phyloP scores from a whole-genome alignment of 2,113 vertebrate species.

The Eptesicus fuscus region DNA sequence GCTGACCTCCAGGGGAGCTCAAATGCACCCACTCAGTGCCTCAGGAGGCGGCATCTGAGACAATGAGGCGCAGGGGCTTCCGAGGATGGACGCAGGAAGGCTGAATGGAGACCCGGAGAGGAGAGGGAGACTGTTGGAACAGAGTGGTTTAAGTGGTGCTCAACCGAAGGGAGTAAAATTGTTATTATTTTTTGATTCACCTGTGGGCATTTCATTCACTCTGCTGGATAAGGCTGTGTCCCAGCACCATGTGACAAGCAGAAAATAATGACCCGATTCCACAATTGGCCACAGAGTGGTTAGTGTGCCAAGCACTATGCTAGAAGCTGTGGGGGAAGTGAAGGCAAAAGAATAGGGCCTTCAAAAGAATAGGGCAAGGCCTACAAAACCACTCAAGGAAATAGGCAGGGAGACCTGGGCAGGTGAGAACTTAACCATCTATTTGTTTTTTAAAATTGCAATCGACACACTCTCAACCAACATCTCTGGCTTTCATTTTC shows the following conservation, averaged over 20 bases:
- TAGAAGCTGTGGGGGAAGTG: background rate
- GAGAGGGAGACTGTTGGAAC: background rate
- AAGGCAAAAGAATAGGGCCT: background rate
- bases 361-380: background rate
- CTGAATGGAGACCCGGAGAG: background rate
- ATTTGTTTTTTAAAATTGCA: background rate
- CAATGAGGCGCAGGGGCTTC: background rate
- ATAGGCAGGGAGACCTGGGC: background rate
- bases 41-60: background rate
- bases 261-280: conserved; percentile 1
- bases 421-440: background rate
- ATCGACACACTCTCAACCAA: background rate
- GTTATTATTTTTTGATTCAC: conserved; percentile 34
- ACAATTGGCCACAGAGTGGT: background rate
- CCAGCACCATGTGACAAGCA: background rate
- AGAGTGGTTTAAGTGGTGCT: background rate
- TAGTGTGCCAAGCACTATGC: background rate
- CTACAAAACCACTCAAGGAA: background rate
- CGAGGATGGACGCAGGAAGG: background rate
- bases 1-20: conserved; percentile 44
- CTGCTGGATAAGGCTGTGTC: background rate
- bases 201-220: conserved; percentile 8
- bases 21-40: background rate
- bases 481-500: conserved; percentile 15
- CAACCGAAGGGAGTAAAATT: background rate